These are phyloP conservation scores for Cremastobaeus sp. DNA, from an alignment of 2,888 invertebrate species.

Conservation along the genomic window DNA sequence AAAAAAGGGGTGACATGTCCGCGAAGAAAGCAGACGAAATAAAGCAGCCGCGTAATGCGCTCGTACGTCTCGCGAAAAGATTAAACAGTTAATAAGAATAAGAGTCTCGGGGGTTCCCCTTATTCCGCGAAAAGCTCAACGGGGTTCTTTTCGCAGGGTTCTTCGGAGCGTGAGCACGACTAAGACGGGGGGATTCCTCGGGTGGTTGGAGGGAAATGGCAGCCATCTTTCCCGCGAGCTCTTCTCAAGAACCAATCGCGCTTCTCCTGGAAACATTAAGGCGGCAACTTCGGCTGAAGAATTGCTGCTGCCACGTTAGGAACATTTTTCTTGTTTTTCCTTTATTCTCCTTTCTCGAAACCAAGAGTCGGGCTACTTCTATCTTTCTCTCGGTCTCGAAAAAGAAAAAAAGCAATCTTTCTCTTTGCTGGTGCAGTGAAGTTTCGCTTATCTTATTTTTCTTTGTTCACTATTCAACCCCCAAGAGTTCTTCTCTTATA, in stretches of 20 bases:
- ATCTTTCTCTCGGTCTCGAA: constrained; percentile 51
- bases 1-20: constrained; percentile 54
- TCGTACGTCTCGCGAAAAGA: constrained; percentile 78
- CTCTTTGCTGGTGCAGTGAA: constrained; percentile 64
- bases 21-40: constrained; percentile 67
- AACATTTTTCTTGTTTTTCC: constrained; percentile 79
- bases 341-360: constrained; percentile 75
- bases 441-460: constrained; percentile 75
- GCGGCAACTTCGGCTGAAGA: constrained; percentile 78
- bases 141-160: constrained; percentile 71
- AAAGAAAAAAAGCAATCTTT: constrained; percentile 59
- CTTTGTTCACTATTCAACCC: constrained; percentile 71
- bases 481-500: constrained; percentile 53
- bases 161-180: constrained; percentile 64
- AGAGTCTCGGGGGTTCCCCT: constrained; percentile 75
- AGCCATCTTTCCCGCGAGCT: constrained; percentile 78
- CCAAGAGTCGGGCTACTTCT: constrained; percentile 68
- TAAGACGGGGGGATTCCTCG: constrained; percentile 73
- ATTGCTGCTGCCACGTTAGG: constrained; percentile 78
- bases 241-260: constrained; percentile 78
- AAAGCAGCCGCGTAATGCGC: constrained; percentile 77
- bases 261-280: constrained; percentile 75
- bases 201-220: constrained; percentile 79
- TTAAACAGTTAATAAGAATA: constrained; percentile 79
- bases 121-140: constrained; percentile 69